These are phyloP conservation scores for Archilochus colubris DNA, from an alignment of 2,113 vertebrate genomes.

Conservation along the genomic window DNA sequence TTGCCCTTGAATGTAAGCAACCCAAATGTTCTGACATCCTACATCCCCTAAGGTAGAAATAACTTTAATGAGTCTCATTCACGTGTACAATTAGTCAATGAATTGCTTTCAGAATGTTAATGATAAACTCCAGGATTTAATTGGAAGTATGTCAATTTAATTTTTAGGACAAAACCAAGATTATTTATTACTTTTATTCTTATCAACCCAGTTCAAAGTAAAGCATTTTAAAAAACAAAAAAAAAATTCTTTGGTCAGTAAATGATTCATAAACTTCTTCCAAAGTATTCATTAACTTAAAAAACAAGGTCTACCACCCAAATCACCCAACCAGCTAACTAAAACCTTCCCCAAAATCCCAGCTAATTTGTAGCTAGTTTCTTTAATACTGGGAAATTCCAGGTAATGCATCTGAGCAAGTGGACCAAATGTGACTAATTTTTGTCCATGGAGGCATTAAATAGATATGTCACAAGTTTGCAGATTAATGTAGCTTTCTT, in stretches of 20 bases:
- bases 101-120: background rate
- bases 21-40: background rate
- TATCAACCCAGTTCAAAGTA: background rate
- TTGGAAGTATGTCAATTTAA: background rate
- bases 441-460: background rate
- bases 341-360: rapidly evolving
- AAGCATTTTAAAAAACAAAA: background rate
- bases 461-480: background rate
- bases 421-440: background rate
- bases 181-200: background rate
- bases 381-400: background rate
- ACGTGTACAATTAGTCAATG: background rate
- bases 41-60: background rate
- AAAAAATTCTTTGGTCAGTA: background rate
- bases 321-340: background rate
- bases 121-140: background rate
- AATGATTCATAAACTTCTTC: background rate
- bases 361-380: background rate
- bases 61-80: background rate
- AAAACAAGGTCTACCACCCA: background rate
- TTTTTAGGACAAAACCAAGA: background rate
- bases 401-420: background rate
- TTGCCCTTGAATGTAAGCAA: background rate
- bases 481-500: background rate
- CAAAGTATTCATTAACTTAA: no score